A percentile compares a stretch with the other conserved stretches of the same genome.
Evolutionary conservation across 1,140 invertebrate genomes (phyloP).

Genomic region (Drosophila punjabiensis): DNA sequence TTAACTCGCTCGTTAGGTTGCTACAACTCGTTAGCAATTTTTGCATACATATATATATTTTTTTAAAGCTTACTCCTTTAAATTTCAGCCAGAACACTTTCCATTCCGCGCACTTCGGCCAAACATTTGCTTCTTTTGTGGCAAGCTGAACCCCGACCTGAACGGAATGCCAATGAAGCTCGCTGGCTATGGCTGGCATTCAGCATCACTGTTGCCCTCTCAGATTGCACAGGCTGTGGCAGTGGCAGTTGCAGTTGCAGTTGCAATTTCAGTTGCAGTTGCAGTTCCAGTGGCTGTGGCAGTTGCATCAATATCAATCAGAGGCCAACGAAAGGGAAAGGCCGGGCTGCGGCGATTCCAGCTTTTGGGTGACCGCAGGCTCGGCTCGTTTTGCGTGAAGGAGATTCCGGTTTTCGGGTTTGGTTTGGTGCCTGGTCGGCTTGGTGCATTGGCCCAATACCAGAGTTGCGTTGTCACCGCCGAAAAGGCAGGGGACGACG

Average conservation of each 20-base stretch:
- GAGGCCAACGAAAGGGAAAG: constrained; percentile 70
- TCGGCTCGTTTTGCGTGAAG: constrained; percentile 48
- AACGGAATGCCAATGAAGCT: constrained; percentile 51
- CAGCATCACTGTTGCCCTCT: constrained; percentile 23
- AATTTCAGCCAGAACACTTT: not conserved
- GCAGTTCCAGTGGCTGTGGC: constrained; percentile 9
- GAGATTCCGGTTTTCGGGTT: constrained; percentile 61
- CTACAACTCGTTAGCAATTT: not conserved
- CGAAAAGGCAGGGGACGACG: constrained; percentile 1
- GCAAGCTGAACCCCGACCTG: constrained; percentile 26
- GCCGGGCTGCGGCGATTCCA: constrained; percentile 36
- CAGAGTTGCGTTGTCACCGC: constrained; percentile 59
- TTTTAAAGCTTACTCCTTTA: not conserved
- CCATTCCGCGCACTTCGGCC: not conserved
- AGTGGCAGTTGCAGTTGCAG: constrained; percentile 10
- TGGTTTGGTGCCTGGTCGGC: constrained; percentile 1
- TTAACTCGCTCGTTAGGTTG: not conserved
- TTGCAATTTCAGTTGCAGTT: not conserved
- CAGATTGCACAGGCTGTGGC: constrained; percentile 20
- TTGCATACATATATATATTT: not conserved
- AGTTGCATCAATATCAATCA: constrained; percentile 57
- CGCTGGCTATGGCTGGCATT: constrained; percentile 17
- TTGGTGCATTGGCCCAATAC: constrained; percentile 71
- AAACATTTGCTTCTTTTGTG: constrained; percentile 19
- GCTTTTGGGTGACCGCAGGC: constrained; percentile 53